These are phyloP conservation scores for Epistrophe eligans DNA, from an alignment of 2,888 invertebrate species.

Conservation along the genomic window DNA sequence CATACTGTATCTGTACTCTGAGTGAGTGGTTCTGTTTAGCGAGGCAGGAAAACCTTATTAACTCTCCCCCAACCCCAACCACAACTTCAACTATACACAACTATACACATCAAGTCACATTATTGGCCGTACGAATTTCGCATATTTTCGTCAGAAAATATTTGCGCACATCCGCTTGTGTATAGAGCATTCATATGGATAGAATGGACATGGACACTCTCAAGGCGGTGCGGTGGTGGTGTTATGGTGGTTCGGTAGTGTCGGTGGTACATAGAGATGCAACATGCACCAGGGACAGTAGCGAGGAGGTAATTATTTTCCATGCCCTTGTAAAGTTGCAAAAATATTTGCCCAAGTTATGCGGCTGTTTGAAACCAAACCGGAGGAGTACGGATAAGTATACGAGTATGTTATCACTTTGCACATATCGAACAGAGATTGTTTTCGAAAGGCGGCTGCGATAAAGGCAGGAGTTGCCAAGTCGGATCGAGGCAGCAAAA, in stretches of 20 bases:
- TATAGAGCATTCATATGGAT: conserved; percentile 36
- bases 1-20: conserved; percentile 28
- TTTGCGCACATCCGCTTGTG: conserved; percentile 72
- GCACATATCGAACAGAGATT: conserved; percentile 66
- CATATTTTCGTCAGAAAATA: conserved; percentile 75
- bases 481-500: not conserved
- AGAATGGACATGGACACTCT: conserved; percentile 46
- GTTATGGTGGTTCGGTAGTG: not conserved
- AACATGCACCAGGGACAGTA: conserved; percentile 29
- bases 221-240: not conserved
- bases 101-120: conserved; percentile 59
- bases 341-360: conserved; percentile 71
- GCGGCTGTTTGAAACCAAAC: conserved; percentile 56
- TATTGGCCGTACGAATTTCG: conserved; percentile 70
- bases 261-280: conserved; percentile 8
- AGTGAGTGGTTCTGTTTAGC: conserved; percentile 24
- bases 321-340: conserved; percentile 74
- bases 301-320: conserved; percentile 73
- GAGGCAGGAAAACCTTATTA: conserved; percentile 72
- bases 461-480: conserved; percentile 14
- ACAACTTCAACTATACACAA: not conserved
- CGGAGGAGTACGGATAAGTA: conserved; percentile 28
- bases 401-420: conserved; percentile 62
- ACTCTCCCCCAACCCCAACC: conserved; percentile 50
- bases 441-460: conserved; percentile 42